A percentile compares a stretch with the other conserved stretches of the same genome.
Conservation (phyloP, 2,888 invertebrate genomes). For the Melanophora roralis region DNA sequence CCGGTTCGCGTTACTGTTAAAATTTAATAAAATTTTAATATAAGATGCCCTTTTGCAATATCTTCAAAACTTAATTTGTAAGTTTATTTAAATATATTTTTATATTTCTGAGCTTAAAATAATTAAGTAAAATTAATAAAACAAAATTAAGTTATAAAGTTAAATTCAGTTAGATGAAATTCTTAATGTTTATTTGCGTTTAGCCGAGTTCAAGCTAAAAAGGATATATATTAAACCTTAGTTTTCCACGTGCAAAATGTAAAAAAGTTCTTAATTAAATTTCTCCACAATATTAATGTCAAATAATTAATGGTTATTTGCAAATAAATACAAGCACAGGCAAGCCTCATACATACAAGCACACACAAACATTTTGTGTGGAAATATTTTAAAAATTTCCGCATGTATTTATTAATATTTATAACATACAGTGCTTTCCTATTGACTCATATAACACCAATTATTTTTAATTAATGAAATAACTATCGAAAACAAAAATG, state of each 20-base stretch:
- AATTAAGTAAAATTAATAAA: no score
- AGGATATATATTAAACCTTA: no score
- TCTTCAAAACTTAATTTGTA: no score
- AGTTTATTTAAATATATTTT: no score
- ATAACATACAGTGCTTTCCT: neutral
- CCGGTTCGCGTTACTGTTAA: no score
- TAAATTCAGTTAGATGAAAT: no score
- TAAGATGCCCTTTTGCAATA: no score
- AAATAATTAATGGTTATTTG: conserved; percentile 13
- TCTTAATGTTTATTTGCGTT: no score
- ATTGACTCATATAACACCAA: conserved; percentile 45
- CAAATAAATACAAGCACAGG: neutral
- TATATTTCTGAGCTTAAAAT: no score
- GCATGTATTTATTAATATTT: neutral
- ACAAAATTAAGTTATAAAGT: no score
- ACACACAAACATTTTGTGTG: neutral
- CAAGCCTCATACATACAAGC: neutral
- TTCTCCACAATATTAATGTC: conserved; percentile 18
- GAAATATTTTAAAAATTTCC: neutral
- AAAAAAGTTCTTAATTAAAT: conserved; percentile 48
- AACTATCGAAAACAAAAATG: conserved; percentile 28
- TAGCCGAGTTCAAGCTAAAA: no score
- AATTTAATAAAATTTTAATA: no score
- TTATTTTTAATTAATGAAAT: conserved; percentile 62
- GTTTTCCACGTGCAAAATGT: neutral